Conservation (phyloP, 92 coral and sea anemone species). For the Porites divaricata region DNA sequence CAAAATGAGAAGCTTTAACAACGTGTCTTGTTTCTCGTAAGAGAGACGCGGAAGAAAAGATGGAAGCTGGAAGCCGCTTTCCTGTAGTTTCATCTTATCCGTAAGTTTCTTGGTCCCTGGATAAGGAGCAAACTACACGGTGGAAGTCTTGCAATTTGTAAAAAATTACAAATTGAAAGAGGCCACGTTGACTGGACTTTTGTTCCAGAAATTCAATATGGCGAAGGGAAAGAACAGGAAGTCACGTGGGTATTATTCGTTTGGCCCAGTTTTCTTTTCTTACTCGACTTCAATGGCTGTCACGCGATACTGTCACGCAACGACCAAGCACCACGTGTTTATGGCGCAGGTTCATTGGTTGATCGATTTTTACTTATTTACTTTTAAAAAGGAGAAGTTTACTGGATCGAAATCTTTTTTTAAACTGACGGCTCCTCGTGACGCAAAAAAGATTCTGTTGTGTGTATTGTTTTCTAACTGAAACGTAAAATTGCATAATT, state of each 20-base stretch:
- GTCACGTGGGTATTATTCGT: conserved; percentile 75
- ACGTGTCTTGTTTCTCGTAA: conserved; percentile 97
- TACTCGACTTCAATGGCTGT: background rate
- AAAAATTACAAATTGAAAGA: conserved; percentile 66
- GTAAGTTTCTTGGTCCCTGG: conserved; percentile 17
- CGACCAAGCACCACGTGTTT: no score
- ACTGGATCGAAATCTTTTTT: no score
- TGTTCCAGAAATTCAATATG: conserved; percentile 87
- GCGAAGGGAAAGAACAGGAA: conserved; percentile 76
- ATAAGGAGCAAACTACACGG: conserved; percentile 36
- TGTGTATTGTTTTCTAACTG: conserved; percentile 1
- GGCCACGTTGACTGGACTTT: conserved; percentile 93
- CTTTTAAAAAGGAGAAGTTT: no score
- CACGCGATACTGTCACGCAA: background rate
- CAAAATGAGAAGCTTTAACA: conserved; percentile 87
- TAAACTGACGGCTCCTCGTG: no score
- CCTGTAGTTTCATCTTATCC: conserved; percentile 85
- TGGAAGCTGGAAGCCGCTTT: conserved; percentile 85
- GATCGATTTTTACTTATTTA: no score
- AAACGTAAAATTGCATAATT: conserved; percentile 11
- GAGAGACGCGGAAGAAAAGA: conserved; percentile 89
- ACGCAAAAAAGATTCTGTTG: background rate
- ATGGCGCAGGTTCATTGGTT: no score
- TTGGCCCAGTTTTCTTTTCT: conserved; percentile 33
- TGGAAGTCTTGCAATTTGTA: conserved; percentile 39